Evolutionary conservation across 2,113 vertebrate genomes (phyloP).

Genomic region (Myiagra hebetior): DNA sequence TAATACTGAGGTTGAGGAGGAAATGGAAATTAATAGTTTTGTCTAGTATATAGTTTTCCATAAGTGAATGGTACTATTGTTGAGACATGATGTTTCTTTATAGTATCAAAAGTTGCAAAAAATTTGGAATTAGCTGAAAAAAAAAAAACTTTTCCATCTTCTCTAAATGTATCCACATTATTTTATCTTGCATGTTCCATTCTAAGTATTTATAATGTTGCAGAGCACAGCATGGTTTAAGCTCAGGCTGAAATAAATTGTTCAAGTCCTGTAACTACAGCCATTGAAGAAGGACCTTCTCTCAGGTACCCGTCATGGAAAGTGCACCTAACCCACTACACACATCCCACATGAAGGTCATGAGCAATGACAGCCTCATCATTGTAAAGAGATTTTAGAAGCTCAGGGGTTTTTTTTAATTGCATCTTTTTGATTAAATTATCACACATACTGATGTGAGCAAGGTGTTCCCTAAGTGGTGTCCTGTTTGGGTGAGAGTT

Average conservation of each 20-base stretch:
- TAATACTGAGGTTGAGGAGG: background rate
- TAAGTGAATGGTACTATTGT: background rate
- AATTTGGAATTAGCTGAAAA: background rate
- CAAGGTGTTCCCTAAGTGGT: background rate
- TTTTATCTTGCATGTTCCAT: background rate
- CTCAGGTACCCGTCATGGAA: background rate
- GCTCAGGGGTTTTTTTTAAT: background rate
- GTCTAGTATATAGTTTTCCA: background rate
- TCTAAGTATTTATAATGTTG: background rate
- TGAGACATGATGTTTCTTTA: background rate
- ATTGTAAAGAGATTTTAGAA: background rate
- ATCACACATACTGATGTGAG: background rate
- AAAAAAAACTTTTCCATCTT: background rate
- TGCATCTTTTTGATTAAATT: background rate
- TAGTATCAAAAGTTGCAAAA: background rate
- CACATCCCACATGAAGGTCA: background rate
- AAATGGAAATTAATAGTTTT: background rate
- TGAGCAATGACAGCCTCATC: background rate
- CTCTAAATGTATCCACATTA: background rate
- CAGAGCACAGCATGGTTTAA: background rate
- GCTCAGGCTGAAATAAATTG: background rate
- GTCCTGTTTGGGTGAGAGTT: background rate
- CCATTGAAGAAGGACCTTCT: background rate
- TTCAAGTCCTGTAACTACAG: background rate
- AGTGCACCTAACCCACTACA: background rate